These are phyloP conservation scores for Heptranchias perlo DNA, from an alignment of 2,113 vertebrate genomes.

Conservation along the genomic window DNA sequence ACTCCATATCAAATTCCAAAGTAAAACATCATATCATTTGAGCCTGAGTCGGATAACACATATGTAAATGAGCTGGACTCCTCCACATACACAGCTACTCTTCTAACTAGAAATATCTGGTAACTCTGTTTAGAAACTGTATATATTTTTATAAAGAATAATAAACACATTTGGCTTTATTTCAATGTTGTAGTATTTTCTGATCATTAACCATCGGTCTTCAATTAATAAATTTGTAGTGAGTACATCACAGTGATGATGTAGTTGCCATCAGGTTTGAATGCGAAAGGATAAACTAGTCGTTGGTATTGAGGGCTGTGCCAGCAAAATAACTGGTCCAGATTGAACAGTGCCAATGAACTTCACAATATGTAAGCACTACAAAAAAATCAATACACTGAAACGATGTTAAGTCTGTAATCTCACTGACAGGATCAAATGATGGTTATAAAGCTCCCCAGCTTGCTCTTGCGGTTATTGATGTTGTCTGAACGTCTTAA, in stretches of 20 bases:
- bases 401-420: background rate
- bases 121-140: background rate
- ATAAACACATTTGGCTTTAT: background rate
- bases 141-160: background rate
- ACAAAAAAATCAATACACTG: background rate
- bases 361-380: background rate
- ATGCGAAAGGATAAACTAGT: too few species aligned
- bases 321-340: background rate
- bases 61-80: background rate
- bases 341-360: constrained; percentile 6
- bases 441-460: background rate
- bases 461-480: constrained; percentile 23
- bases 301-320: background rate
- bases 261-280: background rate
- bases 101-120: background rate
- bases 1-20: background rate
- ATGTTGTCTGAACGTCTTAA: constrained; percentile 25
- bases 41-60: background rate
- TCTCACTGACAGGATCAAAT: constrained; percentile 10
- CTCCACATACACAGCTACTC: background rate
- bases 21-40: background rate
- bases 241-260: background rate
- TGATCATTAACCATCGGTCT: background rate
- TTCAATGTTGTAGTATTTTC: background rate
- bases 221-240: background rate